Base-by-base conservation (phyloP, 1,140 invertebrate species). In the Arctopsyche grandis region DNA sequence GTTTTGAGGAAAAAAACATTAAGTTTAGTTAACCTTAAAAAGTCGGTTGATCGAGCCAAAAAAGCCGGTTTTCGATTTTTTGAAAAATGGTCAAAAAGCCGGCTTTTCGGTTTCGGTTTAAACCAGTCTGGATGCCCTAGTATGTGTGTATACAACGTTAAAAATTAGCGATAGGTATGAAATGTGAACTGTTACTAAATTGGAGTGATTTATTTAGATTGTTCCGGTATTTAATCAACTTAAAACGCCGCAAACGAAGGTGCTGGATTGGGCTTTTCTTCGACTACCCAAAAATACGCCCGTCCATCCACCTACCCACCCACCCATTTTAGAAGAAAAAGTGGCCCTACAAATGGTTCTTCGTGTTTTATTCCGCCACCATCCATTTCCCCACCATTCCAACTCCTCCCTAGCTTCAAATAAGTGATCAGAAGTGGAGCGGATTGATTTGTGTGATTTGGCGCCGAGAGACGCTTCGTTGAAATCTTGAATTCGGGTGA, bases 371-470 rank as follows among this genome's bases (percentile, higher is more conserved):
- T 66, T 66, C 48, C 10, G 4, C 16, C 48, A 52, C 48, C 10
- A 52, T 16, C 48, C 48, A 3, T 52, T 52, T 14, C 48, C 48
- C 12, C 48, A 1, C 10, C 48, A 52, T 52, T 14, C 48, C 16
- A 14, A 12, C 3, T 71, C 44, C 29, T 1, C 5, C 46, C 73
- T 60, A 14, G 22, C 43, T 75, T 75, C 73, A 60, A 60, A 75
- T 75, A 75, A 75, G 73, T 75, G 73, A 75, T 75, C 73, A 58
- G 73, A 60, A 38, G n/a, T 16, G 52, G 46, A 29, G 46, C 73
- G 52, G 73, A 75, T 75, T 75, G 73, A 75, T 75, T 75, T 75
- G 73, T 58, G 44, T 60, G 73, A 60, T 75, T 75, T 75, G 26
- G 38, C 69, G 43, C 19, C 26, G 69, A 22, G 46, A 71, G 46